phyloP scores from a whole-genome alignment of 2,113 vertebrate genomes.

The Raphicerus campestris region DNA sequence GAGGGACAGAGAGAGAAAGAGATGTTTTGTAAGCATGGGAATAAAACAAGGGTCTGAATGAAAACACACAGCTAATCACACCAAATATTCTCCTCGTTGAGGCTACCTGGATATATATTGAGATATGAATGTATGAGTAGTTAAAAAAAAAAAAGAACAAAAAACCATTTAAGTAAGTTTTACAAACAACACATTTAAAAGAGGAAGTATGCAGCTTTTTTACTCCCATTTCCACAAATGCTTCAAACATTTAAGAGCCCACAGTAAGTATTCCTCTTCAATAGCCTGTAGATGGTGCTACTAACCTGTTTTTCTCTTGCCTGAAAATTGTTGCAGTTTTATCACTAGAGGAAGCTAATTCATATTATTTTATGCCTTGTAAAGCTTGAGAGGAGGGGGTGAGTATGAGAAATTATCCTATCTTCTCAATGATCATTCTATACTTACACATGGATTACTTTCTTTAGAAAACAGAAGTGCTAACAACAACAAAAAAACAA shows the following conservation, averaged over 20 bases:
- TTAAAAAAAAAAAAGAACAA: not conserved
- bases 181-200: not conserved
- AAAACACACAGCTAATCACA: not conserved
- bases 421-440: not conserved
- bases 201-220: not conserved
- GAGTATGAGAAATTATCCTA: not conserved
- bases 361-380: not conserved
- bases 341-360: not conserved
- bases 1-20: not conserved
- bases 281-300: slow-evolving; percentile 97
- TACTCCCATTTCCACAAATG: not conserved
- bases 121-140: not conserved
- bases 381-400: not conserved
- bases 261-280: not conserved
- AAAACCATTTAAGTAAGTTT: not conserved
- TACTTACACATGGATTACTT: not conserved
- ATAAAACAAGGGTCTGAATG: not conserved
- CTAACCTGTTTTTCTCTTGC: slow-evolving; percentile 85
- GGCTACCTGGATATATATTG: not conserved
- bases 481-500: not conserved
- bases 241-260: not conserved
- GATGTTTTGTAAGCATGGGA: not conserved
- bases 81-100: not conserved
- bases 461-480: not conserved
- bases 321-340: not conserved